Conservation (phyloP, 2,888 invertebrate genomes). For the Melolontha melolontha region DNA sequence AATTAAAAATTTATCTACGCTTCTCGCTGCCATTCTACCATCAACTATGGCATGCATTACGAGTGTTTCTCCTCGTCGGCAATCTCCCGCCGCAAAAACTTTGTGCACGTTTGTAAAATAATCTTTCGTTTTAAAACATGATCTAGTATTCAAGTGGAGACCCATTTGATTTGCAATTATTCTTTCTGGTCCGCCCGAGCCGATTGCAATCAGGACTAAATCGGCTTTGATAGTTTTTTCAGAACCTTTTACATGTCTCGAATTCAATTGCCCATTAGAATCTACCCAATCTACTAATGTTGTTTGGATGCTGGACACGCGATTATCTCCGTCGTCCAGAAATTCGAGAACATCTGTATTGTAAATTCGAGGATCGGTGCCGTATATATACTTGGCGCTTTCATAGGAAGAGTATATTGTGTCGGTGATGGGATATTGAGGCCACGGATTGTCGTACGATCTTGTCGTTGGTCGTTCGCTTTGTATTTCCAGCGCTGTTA, state of each 20-base stretch:
- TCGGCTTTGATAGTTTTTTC: constrained; percentile 87
- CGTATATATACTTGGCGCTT: constrained; percentile 89
- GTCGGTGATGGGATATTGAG: constrained; percentile 97
- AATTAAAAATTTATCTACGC: constrained; percentile 89
- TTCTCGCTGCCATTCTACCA: constrained; percentile 96
- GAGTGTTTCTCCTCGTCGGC: constrained; percentile 96
- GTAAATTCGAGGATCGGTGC: constrained; percentile 93
- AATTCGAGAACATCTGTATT: constrained; percentile 96
- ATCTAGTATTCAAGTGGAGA: constrained; percentile 88
- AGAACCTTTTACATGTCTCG: constrained; percentile 85
- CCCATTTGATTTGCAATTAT: constrained; percentile 84
- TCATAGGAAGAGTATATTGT: constrained; percentile 98
- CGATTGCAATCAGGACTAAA: constrained; percentile 96
- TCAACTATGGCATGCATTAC: constrained; percentile 99
- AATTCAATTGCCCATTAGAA: constrained; percentile 91
- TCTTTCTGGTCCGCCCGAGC: constrained; percentile 96
- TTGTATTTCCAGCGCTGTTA: constrained; percentile 96
- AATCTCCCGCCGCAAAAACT: constrained; percentile 98
- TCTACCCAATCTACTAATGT: constrained; percentile 95
- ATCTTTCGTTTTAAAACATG: constrained; percentile 91
- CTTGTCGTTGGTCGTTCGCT: constrained; percentile 90
- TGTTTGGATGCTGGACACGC: constrained; percentile 89
- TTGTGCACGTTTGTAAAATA: constrained; percentile 90
- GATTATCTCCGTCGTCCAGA: constrained; percentile 87
- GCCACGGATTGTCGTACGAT: constrained; percentile 96